Evolutionary conservation across 2,797 vertebrate species (phyloP), one percentile per base, ranked within the genome.

Genomic region (Hybognathus amarus): DNA sequence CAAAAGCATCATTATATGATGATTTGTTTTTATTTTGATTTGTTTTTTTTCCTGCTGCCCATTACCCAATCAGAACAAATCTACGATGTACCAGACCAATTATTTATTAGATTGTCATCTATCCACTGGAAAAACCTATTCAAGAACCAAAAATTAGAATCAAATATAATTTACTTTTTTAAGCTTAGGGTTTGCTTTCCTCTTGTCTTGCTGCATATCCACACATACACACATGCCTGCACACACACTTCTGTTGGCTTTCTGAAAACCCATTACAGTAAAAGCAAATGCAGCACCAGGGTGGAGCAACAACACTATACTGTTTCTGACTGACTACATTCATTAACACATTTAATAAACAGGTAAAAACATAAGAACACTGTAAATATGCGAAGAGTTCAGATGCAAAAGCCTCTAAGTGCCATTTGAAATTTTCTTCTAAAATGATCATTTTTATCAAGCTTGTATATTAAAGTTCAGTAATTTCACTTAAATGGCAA

Each of bases 181-280:
- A 1, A 61, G 56, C 24, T 56, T 27, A 50, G 42, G 1, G 15
- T 17, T 81, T 64, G 12, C 27, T 77, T 27, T 27, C 6, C 17
- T 63, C 54, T 13, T 42, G 13, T 18, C 12, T 38, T 33, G 36
- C 64, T 86, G 64, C 66, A 69, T 61, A 61, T 17, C 6, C 76
- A 83, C 70, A 68, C 54, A 59, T 8, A 33, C 77, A 24, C 74
- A 80, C 22, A 30, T 56, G 56, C 59, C 42, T 77, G 27, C 75
- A 56, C 68, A 82, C 68, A 83, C 75, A 69, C 69, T 42, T 45
- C 64, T 67, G 47, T 45, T 73, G 18, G 54, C 24, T 77, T 38
- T 40, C 42, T 80, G 52, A 78, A 84, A 87, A 47, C 52, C 47
- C 45, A 70, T 80, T 86, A 76, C 56, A 30, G 69, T 42, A 13